Conservation (phyloP, 2,888 invertebrate species). For the Andrena bicolor region DNA sequence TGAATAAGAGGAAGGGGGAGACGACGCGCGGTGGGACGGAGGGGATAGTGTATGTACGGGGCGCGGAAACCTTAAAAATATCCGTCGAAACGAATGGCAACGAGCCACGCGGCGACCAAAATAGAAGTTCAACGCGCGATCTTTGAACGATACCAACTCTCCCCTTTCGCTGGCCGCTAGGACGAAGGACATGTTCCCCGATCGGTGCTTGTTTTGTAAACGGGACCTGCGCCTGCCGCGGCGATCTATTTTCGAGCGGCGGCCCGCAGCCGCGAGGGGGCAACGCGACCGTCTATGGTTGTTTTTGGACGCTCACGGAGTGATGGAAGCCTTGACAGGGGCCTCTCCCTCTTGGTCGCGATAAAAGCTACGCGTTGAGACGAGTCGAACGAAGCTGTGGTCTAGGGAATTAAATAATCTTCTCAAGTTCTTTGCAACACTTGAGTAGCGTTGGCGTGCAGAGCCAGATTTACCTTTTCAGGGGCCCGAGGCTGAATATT, state of each 20-base stretch:
- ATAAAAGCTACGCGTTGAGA: neutral
- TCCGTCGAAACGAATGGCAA: slow-evolving; percentile 60
- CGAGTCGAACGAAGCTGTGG: too few species aligned
- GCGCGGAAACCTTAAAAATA: slow-evolving; percentile 67
- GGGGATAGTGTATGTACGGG: slow-evolving; percentile 5
- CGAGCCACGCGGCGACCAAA: slow-evolving; percentile 52
- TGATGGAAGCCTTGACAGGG: slow-evolving; percentile 34
- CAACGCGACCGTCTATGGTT: neutral
- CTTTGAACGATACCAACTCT: slow-evolving; percentile 33
- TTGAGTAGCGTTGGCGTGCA: too few species aligned
- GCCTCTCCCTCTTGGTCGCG: neutral
- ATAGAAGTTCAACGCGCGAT: slow-evolving; percentile 62
- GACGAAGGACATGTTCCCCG: slow-evolving; percentile 44
- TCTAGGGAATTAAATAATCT: too few species aligned
- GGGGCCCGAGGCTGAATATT: too few species aligned
- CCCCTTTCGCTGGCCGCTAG: slow-evolving; percentile 31
- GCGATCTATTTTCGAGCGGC: slow-evolving; percentile 39
- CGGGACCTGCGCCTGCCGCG: neutral
- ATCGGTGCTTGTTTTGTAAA: slow-evolving; percentile 23
- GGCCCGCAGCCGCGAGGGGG: neutral
- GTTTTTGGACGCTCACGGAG: slow-evolving; percentile 11
- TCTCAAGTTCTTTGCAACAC: too few species aligned
- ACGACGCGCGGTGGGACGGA: neutral
- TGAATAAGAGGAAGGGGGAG: neutral
- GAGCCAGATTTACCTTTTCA: too few species aligned